A percentile compares a stretch with the other conserved stretches of the same genome.
Evolutionary conservation across 2,797 vertebrate species (phyloP).

Genomic region (Leptoclinus maculatus): DNA sequence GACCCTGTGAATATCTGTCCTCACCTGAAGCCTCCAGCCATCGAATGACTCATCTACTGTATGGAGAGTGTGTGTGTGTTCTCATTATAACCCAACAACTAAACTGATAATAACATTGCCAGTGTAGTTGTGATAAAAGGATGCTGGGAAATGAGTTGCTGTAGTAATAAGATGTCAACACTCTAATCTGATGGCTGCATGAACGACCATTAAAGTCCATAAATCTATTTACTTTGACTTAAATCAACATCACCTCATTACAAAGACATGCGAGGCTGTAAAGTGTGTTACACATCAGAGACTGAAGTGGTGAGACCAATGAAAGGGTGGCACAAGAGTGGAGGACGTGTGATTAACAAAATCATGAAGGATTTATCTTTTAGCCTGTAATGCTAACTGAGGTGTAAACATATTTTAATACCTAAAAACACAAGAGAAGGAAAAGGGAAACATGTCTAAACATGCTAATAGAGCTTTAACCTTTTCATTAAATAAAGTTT

Average conservation of each 20-base stretch:
- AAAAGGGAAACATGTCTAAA: not conserved
- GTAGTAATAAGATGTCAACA: not conserved
- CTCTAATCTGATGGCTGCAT: not conserved
- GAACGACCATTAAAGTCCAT: not conserved
- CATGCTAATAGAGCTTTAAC: not conserved
- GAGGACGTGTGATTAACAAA: not conserved
- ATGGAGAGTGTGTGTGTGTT: not conserved
- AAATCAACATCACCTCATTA: not conserved
- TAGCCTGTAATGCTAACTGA: too few species aligned
- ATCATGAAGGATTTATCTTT: not conserved
- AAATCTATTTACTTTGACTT: not conserved
- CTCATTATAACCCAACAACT: constrained; percentile 9
- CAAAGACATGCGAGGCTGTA: too few species aligned
- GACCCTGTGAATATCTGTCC: not conserved
- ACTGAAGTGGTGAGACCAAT: too few species aligned
- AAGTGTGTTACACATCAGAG: too few species aligned
- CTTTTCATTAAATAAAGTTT: not conserved
- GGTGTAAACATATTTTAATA: not conserved
- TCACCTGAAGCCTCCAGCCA: constrained; percentile 29
- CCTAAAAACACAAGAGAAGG: not conserved
- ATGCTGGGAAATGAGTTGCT: not conserved
- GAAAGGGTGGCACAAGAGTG: not conserved
- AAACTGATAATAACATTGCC: not conserved
- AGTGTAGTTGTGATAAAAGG: not conserved
- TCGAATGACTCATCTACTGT: constrained; percentile 32